Evolutionary conservation across 2,113 vertebrate genomes (phyloP).

Genomic region (Patagioenas fasciata): DNA sequence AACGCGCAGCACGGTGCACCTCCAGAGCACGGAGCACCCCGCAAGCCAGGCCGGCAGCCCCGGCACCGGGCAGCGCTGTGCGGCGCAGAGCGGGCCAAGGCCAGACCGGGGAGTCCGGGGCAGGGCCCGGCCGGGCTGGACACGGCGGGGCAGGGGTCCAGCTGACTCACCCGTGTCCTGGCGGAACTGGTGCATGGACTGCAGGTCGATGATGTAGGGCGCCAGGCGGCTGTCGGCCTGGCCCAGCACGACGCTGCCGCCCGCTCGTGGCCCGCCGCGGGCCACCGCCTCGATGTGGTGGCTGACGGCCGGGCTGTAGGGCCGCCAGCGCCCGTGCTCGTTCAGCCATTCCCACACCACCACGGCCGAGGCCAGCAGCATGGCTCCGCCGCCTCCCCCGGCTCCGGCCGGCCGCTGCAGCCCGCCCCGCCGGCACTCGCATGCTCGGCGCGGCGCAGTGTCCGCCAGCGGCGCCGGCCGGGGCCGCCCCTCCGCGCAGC

Average conservation of each 20-base stretch:
- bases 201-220: constrained; percentile 94
- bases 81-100: too few relatives aligned
- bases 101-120: too few relatives aligned
- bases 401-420: background rate
- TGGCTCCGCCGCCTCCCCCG: constrained; percentile 62
- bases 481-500: too few relatives aligned
- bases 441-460: too few relatives aligned
- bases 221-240: constrained; percentile 90
- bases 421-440: too few relatives aligned
- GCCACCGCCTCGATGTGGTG: constrained; percentile 93
- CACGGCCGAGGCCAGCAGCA: constrained; percentile 92
- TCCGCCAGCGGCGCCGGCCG: too few relatives aligned
- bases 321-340: constrained; percentile 92
- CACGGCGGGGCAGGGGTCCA: background rate
- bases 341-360: constrained; percentile 99
- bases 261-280: constrained; percentile 85
- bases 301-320: constrained; percentile 89
- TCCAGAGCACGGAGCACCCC: too few relatives aligned
- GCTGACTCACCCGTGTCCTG: constrained; percentile 89
- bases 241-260: constrained; percentile 89
- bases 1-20: too few relatives aligned
- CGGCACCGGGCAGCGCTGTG: too few relatives aligned
- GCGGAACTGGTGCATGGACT: constrained; percentile 97
- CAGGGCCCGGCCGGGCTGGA: background rate
- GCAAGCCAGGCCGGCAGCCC: too few relatives aligned